These are phyloP conservation scores for Geopemphigus sp. DNA, from an alignment of 1,140 invertebrate genomes.

Conservation along the genomic window DNA sequence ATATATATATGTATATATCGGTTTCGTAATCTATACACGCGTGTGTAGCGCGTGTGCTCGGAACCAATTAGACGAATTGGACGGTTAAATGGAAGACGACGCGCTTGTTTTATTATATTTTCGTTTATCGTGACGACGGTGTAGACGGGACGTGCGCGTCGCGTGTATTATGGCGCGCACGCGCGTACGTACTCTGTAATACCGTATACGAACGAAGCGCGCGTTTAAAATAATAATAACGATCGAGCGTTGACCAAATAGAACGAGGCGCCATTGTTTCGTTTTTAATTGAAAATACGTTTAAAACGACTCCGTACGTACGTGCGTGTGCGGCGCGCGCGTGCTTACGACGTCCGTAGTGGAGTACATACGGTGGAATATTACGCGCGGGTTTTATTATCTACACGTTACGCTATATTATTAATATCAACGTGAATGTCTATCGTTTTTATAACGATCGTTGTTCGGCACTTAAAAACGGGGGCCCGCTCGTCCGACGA, in stretches of 20 bases:
- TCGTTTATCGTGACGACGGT: neutral
- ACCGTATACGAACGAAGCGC: neutral
- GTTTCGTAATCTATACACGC: too few relatives aligned
- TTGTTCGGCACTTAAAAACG: too few relatives aligned
- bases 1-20: too few relatives aligned
- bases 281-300: conserved; percentile 24
- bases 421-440: too few relatives aligned
- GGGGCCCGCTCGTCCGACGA: too few relatives aligned
- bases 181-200: too few relatives aligned
- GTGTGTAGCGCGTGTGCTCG: neutral
- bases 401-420: too few relatives aligned
- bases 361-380: neutral
- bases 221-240: neutral
- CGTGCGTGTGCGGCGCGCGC: too few relatives aligned
- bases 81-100: neutral
- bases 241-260: conserved; percentile 19
- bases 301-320: neutral
- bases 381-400: neutral
- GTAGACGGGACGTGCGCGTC: neutral
- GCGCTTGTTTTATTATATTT: neutral
- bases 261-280: conserved; percentile 24
- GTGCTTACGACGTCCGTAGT: too few relatives aligned
- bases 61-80: conserved; percentile 25
- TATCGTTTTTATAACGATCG: too few relatives aligned
- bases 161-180: neutral